A percentile compares a stretch with the other conserved stretches of the same genome.
These are phyloP conservation scores for Meghimatium bilineatum DNA, from an alignment of 2,888 invertebrate species.

Conservation along the genomic window DNA sequence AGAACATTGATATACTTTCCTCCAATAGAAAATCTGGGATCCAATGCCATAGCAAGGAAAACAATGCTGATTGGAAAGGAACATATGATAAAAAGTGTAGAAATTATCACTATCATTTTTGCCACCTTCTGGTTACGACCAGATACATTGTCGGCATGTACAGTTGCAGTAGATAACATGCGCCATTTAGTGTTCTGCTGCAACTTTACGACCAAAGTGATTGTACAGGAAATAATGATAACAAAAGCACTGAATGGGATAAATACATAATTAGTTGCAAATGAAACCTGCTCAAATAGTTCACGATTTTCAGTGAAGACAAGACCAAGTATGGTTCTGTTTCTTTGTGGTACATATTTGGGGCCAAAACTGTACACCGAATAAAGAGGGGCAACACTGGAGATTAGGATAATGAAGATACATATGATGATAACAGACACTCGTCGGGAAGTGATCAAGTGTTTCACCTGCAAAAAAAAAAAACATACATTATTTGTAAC, in stretches of 20 bases:
- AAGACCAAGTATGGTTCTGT: not conserved
- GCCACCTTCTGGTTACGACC: not conserved
- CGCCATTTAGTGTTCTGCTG: conserved; percentile 5
- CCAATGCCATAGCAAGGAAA: not conserved
- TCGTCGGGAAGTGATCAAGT: not conserved
- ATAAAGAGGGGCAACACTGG: not conserved
- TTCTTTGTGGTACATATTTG: not conserved
- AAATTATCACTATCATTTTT: not conserved
- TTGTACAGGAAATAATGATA: not conserved
- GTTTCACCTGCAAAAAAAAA: not conserved
- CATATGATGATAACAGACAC: not conserved
- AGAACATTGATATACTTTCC: not conserved
- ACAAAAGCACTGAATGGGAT: not conserved
- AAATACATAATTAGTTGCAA: not conserved
- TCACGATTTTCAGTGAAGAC: not conserved
- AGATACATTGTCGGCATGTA: not conserved
- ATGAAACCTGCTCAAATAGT: not conserved
- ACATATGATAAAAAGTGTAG: not conserved
- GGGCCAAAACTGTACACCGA: not conserved
- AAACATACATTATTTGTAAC: not conserved
- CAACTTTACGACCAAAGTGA: not conserved
- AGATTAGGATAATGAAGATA: not conserved
- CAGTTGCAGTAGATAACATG: not conserved
- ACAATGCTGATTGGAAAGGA: not conserved
- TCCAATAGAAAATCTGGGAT: not conserved